A percentile compares a stretch with the other conserved stretches of the same genome.
phyloP scores from a whole-genome alignment of 2,888 invertebrate genomes.

The Tetranychus truncatus region DNA sequence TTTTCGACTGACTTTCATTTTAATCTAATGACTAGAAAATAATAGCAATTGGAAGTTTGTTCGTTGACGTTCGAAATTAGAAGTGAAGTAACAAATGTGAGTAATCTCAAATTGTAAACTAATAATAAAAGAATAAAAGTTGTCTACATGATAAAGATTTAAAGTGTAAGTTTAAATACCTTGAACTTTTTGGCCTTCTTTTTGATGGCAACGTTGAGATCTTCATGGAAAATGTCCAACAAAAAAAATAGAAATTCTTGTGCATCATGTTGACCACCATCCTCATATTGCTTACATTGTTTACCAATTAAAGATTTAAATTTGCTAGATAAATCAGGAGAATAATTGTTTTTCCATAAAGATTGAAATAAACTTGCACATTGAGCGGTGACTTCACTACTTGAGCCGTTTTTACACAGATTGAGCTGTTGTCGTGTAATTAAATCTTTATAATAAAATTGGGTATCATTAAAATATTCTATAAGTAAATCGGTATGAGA shows the following conservation, averaged over 20 bases:
- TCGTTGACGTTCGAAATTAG: neutral
- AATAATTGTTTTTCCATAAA: conserved; percentile 60
- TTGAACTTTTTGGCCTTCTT: conserved; percentile 81
- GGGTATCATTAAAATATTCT: conserved; percentile 83
- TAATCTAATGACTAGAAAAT: neutral
- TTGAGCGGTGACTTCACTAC: conserved; percentile 81
- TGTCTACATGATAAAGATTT: neutral
- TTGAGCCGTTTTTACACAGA: conserved; percentile 57
- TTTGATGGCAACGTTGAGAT: conserved; percentile 78
- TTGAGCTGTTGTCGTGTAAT: conserved; percentile 61
- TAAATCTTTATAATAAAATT: conserved; percentile 64
- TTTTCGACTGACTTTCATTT: neutral
- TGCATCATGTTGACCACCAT: conserved; percentile 81
- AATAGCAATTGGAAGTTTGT: neutral
- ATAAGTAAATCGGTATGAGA: conserved; percentile 86
- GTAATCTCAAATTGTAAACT: neutral
- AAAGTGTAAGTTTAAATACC: conserved; percentile 38
- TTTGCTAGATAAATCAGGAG: conserved; percentile 48
- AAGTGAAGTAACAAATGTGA: too few relatives aligned
- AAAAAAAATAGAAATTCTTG: conserved; percentile 91
- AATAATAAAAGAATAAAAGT: neutral
- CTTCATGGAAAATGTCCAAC: conserved; percentile 88
- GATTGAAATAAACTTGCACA: conserved; percentile 69
- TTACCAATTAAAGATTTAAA: conserved; percentile 74
- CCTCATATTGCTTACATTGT: conserved; percentile 74